Evolutionary conservation across 2,113 vertebrate genomes (phyloP), one percentile per base, ranked within the genome.

Genomic region (Archocentrus centrarchus): DNA sequence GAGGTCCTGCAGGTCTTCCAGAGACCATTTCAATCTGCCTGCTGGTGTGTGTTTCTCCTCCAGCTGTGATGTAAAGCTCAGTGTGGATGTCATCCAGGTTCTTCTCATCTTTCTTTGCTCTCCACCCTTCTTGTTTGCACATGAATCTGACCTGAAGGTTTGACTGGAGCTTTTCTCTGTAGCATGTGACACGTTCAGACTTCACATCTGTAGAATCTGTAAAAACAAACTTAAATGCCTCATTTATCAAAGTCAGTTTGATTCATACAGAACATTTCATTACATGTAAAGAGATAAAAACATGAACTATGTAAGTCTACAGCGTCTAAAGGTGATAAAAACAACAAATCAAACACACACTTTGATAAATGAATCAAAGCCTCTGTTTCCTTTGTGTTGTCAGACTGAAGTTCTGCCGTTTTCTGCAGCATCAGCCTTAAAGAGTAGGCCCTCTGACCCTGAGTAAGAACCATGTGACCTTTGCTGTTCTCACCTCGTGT

Each of bases 21-120:
- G 64, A 47, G 39, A 22, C 14, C 22, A 11, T 68, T 27, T 68
- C 64, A 68, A 68, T 24, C 39, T 17, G 22, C n/a, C 64, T 68
- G 64, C 13, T 68, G 39, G 22, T 44, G 64, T 47, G 64, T 68
- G 64, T 68, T 22, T 68, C 64, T 68, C 64, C 64, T 27, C 64
- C 64, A 68, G 64, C 64, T 68, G 64, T 47, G 64, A 68, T 68
- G 64, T 68, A 44, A n/a, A 47, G 64, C 24, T 68, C 7, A 47
- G 64, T 68, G 41, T 68, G 27, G 64, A 68, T 68, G 22, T 68
- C 64, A 27, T 68, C 64, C 39, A 47, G 66, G 24, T 27, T 70
- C 41, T 70, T 70, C 27, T 18, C 64, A 44, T 50, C 64, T 39
- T 70, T 70, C 22, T 70, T 70, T 70, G 64, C 20, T 50, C 22